These are phyloP conservation scores for Saimiri boliviensis DNA, from an alignment of 2,113 vertebrate species.

Conservation along the genomic window DNA sequence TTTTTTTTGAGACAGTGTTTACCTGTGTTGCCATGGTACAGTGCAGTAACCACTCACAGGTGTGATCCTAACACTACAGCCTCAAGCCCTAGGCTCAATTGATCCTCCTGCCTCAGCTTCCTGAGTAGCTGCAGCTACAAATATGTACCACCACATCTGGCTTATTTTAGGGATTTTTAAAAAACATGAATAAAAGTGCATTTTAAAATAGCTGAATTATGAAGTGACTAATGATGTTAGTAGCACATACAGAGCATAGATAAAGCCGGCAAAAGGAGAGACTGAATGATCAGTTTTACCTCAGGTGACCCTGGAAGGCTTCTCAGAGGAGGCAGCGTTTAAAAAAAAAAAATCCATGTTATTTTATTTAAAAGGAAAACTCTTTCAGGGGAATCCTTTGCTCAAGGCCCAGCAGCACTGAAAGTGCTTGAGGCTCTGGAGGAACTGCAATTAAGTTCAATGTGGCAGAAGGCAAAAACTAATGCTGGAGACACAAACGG, in stretches of 20 bases:
- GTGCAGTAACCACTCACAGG: neutral
- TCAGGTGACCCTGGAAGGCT: neutral
- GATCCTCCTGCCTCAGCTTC: neutral
- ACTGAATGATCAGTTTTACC: neutral
- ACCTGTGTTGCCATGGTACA: neutral
- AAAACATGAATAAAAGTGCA: neutral
- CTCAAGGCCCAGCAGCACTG: neutral
- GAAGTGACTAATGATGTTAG: neutral
- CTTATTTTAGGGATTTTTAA: neutral
- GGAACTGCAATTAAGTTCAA: neutral
- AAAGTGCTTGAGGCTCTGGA: neutral
- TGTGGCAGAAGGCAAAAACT: neutral
- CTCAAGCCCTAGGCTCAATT: neutral
- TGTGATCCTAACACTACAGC: neutral
- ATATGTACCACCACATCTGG: neutral
- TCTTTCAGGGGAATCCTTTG: neutral
- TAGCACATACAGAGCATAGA: neutral
- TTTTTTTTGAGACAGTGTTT: neutral
- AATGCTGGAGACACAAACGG: neutral
- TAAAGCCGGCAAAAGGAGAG: neutral
- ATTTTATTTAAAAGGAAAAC: neutral
- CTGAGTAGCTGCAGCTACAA: neutral
- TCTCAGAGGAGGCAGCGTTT: neutral
- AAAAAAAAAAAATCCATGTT: neutral
- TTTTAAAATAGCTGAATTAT: neutral